Percentiles rank a stretch among this genome's conserved stretches.
Conservation (phyloP, 92 coral and sea anemone genomes). For the Porites evermanni region DNA sequence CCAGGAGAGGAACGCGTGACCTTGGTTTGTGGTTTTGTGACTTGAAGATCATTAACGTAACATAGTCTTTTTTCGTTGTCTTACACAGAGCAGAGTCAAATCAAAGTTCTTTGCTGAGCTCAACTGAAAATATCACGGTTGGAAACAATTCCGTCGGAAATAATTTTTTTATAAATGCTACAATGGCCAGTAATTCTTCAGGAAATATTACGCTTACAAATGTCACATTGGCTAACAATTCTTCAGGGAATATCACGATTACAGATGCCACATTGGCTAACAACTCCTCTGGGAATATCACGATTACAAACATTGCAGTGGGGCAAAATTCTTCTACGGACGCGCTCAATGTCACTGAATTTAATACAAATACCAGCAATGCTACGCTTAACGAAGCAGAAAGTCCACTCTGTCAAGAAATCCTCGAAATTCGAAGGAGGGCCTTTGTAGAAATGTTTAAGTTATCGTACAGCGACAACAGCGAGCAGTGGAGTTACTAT, state of each 20-base stretch:
- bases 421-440: background rate
- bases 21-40: too few species aligned
- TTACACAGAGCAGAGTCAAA: too few species aligned
- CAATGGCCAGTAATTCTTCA: background rate
- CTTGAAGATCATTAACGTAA: too few species aligned
- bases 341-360: background rate
- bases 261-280: background rate
- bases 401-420: conserved; percentile 1
- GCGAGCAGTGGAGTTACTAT: background rate
- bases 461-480: conserved; percentile 28
- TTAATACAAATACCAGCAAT: too few species aligned
- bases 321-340: background rate
- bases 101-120: too few species aligned
- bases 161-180: background rate
- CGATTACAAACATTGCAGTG: background rate
- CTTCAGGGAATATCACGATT: background rate
- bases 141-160: conserved; percentile 4
- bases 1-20: too few species aligned
- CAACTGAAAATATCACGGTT: too few species aligned
- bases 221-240: background rate
- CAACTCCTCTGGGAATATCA: background rate
- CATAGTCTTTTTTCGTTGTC: too few species aligned
- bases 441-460: background rate
- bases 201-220: background rate
- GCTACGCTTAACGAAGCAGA: background rate